Evolutionary conservation across 1,140 invertebrate species (phyloP).

Genomic region (Eriocheir sinensis): DNA sequence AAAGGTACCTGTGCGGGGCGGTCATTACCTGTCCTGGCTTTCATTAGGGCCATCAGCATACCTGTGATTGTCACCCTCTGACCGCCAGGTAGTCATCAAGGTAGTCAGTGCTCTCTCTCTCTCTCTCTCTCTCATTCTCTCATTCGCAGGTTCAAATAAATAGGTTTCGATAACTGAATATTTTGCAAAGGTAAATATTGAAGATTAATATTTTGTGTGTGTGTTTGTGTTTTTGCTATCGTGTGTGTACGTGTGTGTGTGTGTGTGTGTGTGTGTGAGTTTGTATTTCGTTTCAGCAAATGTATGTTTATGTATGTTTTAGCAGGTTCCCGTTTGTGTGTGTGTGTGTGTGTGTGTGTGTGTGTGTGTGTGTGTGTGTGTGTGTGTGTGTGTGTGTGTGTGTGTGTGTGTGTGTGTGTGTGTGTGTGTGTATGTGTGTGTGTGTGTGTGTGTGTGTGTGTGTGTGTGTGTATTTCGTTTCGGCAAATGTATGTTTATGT

Average conservation of each 20-base stretch:
- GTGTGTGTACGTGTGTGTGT: background rate
- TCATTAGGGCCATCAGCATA: conserved; percentile 10
- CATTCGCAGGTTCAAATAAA: background rate
- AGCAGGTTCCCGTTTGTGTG: background rate
- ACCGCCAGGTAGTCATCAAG: background rate
- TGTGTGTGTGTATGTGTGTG: background rate
- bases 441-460: too few species aligned
- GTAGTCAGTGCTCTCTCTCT: background rate
- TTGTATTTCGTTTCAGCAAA: too few species aligned
- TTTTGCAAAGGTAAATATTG: background rate
- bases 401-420: background rate
- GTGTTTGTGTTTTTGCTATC: background rate
- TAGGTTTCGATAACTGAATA: too few species aligned
- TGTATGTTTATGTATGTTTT: background rate
- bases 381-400: background rate
- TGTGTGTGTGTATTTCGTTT: background rate
- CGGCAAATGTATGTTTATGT: background rate
- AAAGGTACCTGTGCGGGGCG: background rate
- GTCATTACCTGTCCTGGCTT: too few species aligned
- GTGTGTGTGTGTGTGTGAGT: conserved; percentile 3
- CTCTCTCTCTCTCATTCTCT: background rate
- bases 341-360: background rate
- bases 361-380: conserved; percentile 20
- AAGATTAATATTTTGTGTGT: too few species aligned
- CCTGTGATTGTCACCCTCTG: background rate